These are phyloP conservation scores for Microplitis demolitor DNA, from an alignment of 1,140 invertebrate species.

Conservation along the genomic window DNA sequence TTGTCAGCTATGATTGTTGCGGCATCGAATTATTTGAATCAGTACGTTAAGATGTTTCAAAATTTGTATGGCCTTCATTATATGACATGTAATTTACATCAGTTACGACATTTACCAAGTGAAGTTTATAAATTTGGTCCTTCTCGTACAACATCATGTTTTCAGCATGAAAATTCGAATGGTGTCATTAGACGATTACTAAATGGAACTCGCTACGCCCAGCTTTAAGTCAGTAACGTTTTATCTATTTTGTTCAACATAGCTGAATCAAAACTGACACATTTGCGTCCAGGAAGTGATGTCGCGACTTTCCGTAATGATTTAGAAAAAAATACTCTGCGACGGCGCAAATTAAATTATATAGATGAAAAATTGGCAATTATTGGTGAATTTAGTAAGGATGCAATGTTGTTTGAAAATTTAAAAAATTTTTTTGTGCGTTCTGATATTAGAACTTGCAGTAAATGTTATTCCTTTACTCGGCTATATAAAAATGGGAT, in stretches of 20 bases:
- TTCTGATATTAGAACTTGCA: not conserved
- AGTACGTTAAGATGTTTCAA: slow-evolving; percentile 14
- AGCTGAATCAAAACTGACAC: not conserved
- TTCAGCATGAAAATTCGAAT: no score
- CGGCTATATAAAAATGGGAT: not conserved
- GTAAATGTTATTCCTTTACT: not conserved
- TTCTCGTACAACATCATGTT: not conserved
- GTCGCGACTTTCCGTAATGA: not conserved
- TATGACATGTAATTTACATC: slow-evolving; percentile 19
- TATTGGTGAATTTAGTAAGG: no score
- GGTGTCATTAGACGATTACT: no score
- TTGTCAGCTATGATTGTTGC: not conserved
- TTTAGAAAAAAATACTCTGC: not conserved
- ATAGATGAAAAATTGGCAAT: not conserved
- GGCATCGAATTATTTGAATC: not conserved
- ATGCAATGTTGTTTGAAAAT: not conserved
- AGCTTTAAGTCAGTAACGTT: not conserved
- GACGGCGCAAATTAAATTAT: not conserved
- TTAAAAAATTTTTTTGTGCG: not conserved
- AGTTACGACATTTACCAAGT: slow-evolving; percentile 10
- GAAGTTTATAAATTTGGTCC: slow-evolving; percentile 5
- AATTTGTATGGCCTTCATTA: not conserved
- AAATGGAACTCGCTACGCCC: no score
- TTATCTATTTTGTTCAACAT: not conserved
- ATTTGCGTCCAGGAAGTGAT: not conserved